Conservation (phyloP, 64 coral and sea anemone genomes). For the Porites lutea region DNA sequence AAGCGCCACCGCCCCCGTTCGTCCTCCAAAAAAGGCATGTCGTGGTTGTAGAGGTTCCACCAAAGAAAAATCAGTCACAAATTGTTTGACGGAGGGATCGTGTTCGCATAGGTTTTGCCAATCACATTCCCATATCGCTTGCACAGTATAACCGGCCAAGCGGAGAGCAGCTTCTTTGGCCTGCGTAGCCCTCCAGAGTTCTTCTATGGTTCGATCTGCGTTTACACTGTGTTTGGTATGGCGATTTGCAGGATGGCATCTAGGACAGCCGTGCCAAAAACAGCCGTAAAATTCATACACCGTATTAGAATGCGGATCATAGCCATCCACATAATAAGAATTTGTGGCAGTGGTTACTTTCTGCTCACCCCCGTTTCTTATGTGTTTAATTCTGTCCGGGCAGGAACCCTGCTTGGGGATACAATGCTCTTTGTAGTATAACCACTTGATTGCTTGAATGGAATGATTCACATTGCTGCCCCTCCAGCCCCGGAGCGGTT, state of each 20-base stretch:
- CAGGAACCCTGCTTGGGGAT: too few species aligned
- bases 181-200: not conserved
- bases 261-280: slow-evolving; percentile 45
- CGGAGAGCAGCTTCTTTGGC: not conserved
- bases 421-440: too few species aligned
- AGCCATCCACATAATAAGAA: slow-evolving; percentile 11
- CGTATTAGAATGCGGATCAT: not conserved
- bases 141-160: not conserved
- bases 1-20: not conserved
- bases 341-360: too few species aligned
- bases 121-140: not conserved
- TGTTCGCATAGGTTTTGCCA: not conserved
- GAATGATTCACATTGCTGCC: too few species aligned
- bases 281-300: slow-evolving; percentile 28
- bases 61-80: too few species aligned
- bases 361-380: too few species aligned
- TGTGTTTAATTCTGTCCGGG: too few species aligned
- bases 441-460: too few species aligned
- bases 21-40: slow-evolving; percentile 35
- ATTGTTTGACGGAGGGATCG: not conserved
- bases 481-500: too few species aligned
- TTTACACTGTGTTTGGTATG: too few species aligned
- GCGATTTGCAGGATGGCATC: slow-evolving; percentile 6
- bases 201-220: too few species aligned
- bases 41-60: slow-evolving; percentile 12